A percentile compares a stretch with the other conserved stretches of the same genome.
Conservation (phyloP, 2,113 vertebrate species). For the Meles meles region DNA sequence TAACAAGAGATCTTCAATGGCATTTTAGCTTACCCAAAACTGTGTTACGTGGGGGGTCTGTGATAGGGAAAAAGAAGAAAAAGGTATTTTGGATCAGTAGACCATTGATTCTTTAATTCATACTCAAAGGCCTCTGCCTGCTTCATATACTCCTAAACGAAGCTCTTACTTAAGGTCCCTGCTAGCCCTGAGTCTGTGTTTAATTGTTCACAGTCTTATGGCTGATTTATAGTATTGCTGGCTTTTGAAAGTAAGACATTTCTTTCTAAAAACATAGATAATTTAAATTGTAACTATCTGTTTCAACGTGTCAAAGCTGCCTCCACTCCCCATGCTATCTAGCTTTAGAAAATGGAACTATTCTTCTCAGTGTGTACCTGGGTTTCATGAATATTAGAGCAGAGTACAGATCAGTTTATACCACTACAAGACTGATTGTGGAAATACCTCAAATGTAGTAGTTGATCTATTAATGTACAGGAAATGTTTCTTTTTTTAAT, state of each 20-base stretch:
- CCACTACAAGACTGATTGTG: background rate
- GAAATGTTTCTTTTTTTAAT: conserved; percentile 14
- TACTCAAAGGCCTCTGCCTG: background rate
- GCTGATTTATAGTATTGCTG: background rate
- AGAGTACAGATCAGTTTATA: background rate
- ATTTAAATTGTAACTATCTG: background rate
- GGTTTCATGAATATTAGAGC: background rate
- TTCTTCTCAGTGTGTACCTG: background rate
- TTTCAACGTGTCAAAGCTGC: background rate
- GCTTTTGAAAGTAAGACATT: conserved; percentile 1
- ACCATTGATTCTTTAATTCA: background rate
- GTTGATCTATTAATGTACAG: background rate
- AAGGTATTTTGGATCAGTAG: background rate
- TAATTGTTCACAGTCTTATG: background rate
- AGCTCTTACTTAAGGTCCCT: background rate
- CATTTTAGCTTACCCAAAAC: background rate
- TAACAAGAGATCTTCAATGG: background rate
- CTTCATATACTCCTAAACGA: background rate
- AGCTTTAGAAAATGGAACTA: conserved; percentile 10
- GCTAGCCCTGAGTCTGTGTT: background rate
- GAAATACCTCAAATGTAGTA: background rate
- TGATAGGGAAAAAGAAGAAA: background rate
- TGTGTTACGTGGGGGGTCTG: background rate
- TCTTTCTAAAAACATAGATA: background rate
- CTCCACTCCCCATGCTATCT: background rate